Base-by-base conservation (phyloP, 2,888 invertebrate species). In the Endotricha flammealis region DNA sequence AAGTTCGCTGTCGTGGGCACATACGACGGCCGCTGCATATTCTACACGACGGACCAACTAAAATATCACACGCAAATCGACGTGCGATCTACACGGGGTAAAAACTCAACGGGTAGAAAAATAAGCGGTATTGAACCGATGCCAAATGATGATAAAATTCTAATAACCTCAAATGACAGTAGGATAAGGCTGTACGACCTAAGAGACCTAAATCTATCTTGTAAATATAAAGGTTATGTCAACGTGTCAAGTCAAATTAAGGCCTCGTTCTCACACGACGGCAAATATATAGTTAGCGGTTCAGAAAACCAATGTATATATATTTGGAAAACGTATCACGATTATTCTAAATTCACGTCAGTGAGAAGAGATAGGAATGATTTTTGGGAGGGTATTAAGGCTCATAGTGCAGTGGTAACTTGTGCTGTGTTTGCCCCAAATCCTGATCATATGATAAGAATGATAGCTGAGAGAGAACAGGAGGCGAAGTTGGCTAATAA, bases 31-130 rank as follows among this genome's bases (percentile, higher is more conserved):
- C 91, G 98, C 27, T 98, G 98, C 76, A 96, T 99, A 58, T 99
- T 99, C 88, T 99, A 98, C 86, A 96, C 94, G 22, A 98, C 98
- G 0, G 99, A 98, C 89, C 98, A 98, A 71, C 88, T 99, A 2
- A 99, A 98, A 64, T 99, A 99, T 77, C 97, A 97, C 80, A 99
- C 99, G 5, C 97, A 97, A 67, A 98, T 99, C 45, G 95, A 98
- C 77, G 98, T 99, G 1, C 89, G 96, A 1, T 98, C 98, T 5
- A 95, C 97, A 0, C 85, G 98, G n/a, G 98, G 98, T 0, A 95
- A 97, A 64, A 98, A 98, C 85, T 93, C 97, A 0, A 93, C 94
- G 1, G 98, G 98, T 0, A 86, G 97, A 10, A 99, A 99, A 72
- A 97, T 99, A 30, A 98, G 97, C 64, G 98, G 99, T 0, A 97